A percentile compares a stretch with the other conserved stretches of the same genome.
These are phyloP conservation scores for Sebastes vulpes DNA, from an alignment of 2,797 vertebrate species.

Conservation along the genomic window DNA sequence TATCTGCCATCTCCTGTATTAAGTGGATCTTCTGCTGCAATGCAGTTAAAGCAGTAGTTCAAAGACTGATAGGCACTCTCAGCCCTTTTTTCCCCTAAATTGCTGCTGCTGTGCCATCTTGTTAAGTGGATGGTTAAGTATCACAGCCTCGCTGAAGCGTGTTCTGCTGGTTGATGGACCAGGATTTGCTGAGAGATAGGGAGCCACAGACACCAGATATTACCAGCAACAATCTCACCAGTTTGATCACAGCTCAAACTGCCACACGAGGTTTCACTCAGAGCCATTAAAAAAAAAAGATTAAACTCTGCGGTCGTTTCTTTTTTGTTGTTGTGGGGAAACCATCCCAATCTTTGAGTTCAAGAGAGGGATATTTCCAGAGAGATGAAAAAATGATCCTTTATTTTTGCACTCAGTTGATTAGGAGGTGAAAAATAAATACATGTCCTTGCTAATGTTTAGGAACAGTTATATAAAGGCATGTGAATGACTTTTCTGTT, in stretches of 20 bases:
- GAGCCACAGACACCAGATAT: slow-evolving; percentile 36
- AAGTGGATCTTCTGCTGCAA: slow-evolving; percentile 60
- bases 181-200: slow-evolving; percentile 42
- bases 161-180: slow-evolving; percentile 58
- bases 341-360: not conserved
- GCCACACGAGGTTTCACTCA: not conserved
- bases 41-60: slow-evolving; percentile 63
- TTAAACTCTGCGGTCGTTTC: not conserved
- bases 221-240: slow-evolving; percentile 32
- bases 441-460: not conserved
- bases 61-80: slow-evolving; percentile 64
- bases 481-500: not conserved
- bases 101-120: slow-evolving; percentile 65
- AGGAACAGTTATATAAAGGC: not conserved
- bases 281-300: not conserved
- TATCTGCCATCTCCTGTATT: slow-evolving; percentile 64
- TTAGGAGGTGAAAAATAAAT: not conserved
- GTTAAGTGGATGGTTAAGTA: slow-evolving; percentile 74
- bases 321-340: not conserved
- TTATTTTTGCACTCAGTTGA: not conserved
- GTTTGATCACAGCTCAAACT: slow-evolving; percentile 41
- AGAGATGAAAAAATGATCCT: not conserved
- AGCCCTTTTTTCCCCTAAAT: slow-evolving; percentile 41
- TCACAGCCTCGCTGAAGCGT: slow-evolving; percentile 43
- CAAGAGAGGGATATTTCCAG: not conserved